phyloP scores from a whole-genome alignment of 2,888 invertebrate genomes.

The Himalopsyche tibetana region DNA sequence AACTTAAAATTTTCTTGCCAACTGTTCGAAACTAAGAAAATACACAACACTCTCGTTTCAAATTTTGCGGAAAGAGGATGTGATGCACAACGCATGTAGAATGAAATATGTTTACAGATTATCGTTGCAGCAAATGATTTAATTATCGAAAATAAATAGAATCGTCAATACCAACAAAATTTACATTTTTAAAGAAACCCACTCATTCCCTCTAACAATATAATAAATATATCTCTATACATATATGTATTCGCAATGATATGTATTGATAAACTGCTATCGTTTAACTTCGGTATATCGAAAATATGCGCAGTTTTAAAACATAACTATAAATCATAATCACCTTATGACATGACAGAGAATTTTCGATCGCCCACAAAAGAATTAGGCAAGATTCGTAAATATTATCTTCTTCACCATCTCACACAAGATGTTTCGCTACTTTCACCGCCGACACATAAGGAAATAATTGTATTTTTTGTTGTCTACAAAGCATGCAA shows the following conservation, averaged over 20 bases:
- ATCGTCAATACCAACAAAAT: too few species aligned
- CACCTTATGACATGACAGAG: neutral
- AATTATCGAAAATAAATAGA: too few species aligned
- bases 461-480: neutral
- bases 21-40: neutral
- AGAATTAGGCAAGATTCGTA: neutral
- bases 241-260: too few species aligned
- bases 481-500: neutral
- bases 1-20: neutral
- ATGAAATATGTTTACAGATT: neutral
- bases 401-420: neutral
- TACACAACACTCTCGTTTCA: neutral
- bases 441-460: constrained; percentile 16
- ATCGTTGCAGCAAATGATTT: neutral
- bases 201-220: too few species aligned
- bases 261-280: too few species aligned
- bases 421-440: neutral
- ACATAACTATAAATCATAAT: neutral
- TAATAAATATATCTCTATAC: too few species aligned
- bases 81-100: neutral
- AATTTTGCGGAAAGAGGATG: neutral
- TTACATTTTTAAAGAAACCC: too few species aligned
- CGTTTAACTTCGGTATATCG: too few species aligned
- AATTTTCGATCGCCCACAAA: constrained; percentile 7
- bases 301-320: too few species aligned